Evolutionary conservation across 2,113 vertebrate genomes (phyloP).

Genomic region (Beaufortia kweichowensis): DNA sequence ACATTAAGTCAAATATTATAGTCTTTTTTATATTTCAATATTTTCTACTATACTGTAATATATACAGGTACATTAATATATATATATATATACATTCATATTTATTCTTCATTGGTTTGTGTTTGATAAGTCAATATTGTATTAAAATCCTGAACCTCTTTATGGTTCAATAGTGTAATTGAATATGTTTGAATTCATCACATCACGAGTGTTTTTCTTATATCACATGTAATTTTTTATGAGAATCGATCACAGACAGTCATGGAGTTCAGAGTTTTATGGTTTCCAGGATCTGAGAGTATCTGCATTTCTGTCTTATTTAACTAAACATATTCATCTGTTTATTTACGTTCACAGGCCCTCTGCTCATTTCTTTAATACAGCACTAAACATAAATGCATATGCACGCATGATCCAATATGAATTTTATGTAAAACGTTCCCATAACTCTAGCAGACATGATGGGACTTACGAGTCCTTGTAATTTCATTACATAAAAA

Average conservation of each 20-base stretch:
- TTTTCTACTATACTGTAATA: too few relatives aligned
- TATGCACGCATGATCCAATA: conserved; percentile 71
- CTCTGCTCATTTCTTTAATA: conserved; percentile 81
- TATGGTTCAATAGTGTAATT: too few relatives aligned
- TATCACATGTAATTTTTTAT: background rate
- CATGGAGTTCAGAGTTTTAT: background rate
- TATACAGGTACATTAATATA: too few relatives aligned
- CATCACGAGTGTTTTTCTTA: background rate
- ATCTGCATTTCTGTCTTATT: conserved; percentile 40
- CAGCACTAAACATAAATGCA: conserved; percentile 78
- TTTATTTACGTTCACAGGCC: conserved; percentile 60
- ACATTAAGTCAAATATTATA: too few relatives aligned
- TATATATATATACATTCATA: too few relatives aligned
- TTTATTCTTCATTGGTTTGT: too few relatives aligned
- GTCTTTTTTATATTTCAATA: too few relatives aligned
- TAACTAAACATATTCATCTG: background rate
- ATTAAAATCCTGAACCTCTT: too few relatives aligned
- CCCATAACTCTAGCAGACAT: conserved; percentile 71
- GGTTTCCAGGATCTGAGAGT: background rate
- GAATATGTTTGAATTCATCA: too few relatives aligned
- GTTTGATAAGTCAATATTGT: too few relatives aligned
- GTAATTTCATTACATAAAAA: conserved; percentile 83
- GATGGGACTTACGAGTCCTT: conserved; percentile 66
- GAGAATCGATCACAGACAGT: background rate
- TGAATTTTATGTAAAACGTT: conserved; percentile 80